A percentile compares a stretch with the other conserved stretches of the same genome.
Conservation (phyloP, 2,888 invertebrate species). For the Caenorhabditis angaria region DNA sequence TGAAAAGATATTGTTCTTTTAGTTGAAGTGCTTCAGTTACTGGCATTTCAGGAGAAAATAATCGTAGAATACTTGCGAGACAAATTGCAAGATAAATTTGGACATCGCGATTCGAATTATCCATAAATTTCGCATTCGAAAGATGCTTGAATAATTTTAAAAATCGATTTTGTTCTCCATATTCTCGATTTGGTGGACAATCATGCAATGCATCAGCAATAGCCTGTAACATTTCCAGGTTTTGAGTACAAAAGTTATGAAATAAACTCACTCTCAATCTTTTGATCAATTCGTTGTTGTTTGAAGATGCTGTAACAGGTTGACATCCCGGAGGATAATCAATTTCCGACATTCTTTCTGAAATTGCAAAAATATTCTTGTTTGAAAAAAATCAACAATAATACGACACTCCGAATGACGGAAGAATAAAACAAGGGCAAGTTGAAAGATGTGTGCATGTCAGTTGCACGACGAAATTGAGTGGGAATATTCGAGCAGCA, state of each 20-base stretch:
- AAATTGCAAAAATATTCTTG: too few relatives aligned
- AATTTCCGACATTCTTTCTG: constrained; percentile 14
- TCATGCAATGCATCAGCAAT: constrained; percentile 18
- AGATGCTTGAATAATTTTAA: constrained; percentile 27
- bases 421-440: background rate
- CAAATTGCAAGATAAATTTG: constrained; percentile 45
- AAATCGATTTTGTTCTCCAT: constrained; percentile 15
- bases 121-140: constrained; percentile 16
- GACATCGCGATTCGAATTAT: constrained; percentile 30
- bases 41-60: constrained; percentile 38
- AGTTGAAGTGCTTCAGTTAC: constrained; percentile 15
- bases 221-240: too few relatives aligned
- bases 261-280: constrained; percentile 21
- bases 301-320: constrained; percentile 18
- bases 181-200: constrained; percentile 21
- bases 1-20: constrained; percentile 32
- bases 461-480: background rate
- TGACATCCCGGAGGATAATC: constrained; percentile 40
- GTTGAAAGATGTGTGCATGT: too few relatives aligned
- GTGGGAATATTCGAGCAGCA: too few relatives aligned
- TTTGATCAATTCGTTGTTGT: constrained; percentile 27
- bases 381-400: too few relatives aligned
- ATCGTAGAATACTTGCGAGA: constrained; percentile 37
- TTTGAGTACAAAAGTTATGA: background rate
- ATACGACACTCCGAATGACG: background rate